phyloP scores from a whole-genome alignment of 2,797 vertebrate species.

The Eleutherodactylus coqui region DNA sequence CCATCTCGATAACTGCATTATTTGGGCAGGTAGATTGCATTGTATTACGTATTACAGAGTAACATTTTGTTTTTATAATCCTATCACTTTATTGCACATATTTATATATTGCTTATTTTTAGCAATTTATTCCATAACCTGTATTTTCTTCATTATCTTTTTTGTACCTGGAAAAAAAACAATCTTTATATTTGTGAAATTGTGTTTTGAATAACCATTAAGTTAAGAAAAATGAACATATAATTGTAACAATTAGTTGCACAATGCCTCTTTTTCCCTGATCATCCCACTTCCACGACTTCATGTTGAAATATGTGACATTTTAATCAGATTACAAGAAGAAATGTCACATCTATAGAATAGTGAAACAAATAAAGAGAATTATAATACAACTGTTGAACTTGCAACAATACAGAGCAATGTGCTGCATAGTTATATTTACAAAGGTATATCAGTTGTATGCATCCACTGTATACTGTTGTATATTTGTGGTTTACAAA shows the following conservation, averaged over 20 bases:
- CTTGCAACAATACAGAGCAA: not conserved
- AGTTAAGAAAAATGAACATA: not conserved
- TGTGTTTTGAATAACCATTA: not conserved
- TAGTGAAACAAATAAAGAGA: not conserved
- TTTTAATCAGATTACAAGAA: not conserved
- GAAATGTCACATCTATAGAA: not conserved
- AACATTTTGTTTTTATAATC: not conserved
- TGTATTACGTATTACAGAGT: not conserved
- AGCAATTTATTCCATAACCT: not conserved
- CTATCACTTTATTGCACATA: not conserved
- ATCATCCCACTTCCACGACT: not conserved
- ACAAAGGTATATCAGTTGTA: not conserved
- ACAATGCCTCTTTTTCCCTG: not conserved
- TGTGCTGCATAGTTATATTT: not conserved
- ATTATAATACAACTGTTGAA: not conserved
- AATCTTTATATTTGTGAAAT: not conserved
- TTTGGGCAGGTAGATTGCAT: not conserved
- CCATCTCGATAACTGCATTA: not conserved
- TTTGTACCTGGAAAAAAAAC: not conserved
- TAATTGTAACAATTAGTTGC: not conserved
- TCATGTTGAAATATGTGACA: not conserved
- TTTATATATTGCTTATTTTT: not conserved
- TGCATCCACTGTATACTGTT: not conserved
- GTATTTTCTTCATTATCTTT: not conserved
- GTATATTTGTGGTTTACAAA: not conserved